phyloP scores from a whole-genome alignment of 2,797 vertebrate species.

The Pachyuromys duprasi region DNA sequence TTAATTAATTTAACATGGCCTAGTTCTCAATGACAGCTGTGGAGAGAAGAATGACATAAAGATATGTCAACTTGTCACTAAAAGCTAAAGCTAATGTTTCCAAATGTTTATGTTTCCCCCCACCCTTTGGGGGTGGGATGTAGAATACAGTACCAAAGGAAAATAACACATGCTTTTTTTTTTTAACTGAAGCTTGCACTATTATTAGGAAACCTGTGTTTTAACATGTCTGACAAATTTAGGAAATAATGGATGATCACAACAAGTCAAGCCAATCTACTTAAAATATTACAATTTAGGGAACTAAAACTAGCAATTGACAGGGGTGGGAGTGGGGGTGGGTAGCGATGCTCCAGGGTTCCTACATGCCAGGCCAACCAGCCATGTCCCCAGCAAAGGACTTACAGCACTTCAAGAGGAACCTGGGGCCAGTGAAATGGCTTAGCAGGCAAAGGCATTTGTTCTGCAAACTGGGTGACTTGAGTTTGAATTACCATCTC shows the following conservation, averaged over 20 bases:
- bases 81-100: constrained; percentile 35
- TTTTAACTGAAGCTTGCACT: neutral
- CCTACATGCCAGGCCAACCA: no score
- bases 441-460: neutral
- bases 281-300: constrained; percentile 74
- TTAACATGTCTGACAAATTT: constrained; percentile 26
- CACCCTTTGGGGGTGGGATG: neutral
- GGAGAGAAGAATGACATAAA: constrained; percentile 20
- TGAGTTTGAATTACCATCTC: neutral
- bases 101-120: neutral
- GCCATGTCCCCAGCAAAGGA: neutral
- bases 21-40: constrained; percentile 32
- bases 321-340: neutral
- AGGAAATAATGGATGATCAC: constrained; percentile 56
- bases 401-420: constrained; percentile 44
- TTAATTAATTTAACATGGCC: constrained; percentile 24
- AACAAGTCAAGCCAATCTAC: constrained; percentile 56
- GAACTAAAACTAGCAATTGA: constrained; percentile 56
- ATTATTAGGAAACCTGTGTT: constrained; percentile 37
- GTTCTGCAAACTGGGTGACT: neutral
- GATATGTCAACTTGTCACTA: constrained; percentile 23
- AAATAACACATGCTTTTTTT: neutral
- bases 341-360: neutral
- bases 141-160: constrained; percentile 29
- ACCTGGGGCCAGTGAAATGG: neutral